These are phyloP conservation scores for Acanthococcus lagerstroemiae DNA, from an alignment of 2,888 invertebrate genomes.

Conservation along the genomic window DNA sequence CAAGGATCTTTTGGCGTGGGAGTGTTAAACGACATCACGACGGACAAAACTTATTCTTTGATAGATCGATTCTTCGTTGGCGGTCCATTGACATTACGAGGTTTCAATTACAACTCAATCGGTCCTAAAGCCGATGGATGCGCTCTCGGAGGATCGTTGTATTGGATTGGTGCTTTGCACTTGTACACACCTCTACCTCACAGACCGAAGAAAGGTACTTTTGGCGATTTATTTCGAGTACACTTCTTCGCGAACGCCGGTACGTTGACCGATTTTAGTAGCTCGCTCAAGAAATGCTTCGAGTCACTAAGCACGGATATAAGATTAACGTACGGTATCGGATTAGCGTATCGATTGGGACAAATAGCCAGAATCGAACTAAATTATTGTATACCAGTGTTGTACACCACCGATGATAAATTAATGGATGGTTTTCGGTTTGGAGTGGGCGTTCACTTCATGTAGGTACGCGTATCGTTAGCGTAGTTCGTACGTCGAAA, in stretches of 20 bases:
- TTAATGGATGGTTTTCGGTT: conserved; percentile 65
- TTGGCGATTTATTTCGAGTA: conserved; percentile 74
- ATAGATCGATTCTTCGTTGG: conserved; percentile 76
- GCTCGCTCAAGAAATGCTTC: conserved; percentile 41
- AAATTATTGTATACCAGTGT: conserved; percentile 79
- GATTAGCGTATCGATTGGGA: conserved; percentile 72
- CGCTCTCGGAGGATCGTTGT: conserved; percentile 64
- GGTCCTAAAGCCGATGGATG: conserved; percentile 73
- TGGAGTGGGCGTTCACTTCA: conserved; percentile 71
- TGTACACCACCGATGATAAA: conserved; percentile 54
- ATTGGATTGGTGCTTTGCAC: conserved; percentile 80
- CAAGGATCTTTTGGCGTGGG: conserved; percentile 62
- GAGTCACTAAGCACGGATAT: conserved; percentile 47
- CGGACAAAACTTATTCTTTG: conserved; percentile 52
- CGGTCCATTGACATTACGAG: conserved; percentile 77
- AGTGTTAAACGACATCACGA: conserved; percentile 48
- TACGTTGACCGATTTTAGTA: conserved; percentile 55
- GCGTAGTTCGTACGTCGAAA: no score
- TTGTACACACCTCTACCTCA: conserved; percentile 85
- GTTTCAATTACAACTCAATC: conserved; percentile 76
- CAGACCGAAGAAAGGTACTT: conserved; percentile 61
- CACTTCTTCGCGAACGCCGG: conserved; percentile 87
- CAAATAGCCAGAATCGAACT: conserved; percentile 84
- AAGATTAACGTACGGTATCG: conserved; percentile 70
- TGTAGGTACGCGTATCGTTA: no score